These are phyloP conservation scores for Cyaniris semiargus DNA, from an alignment of 2,888 invertebrate species.

Conservation along the genomic window DNA sequence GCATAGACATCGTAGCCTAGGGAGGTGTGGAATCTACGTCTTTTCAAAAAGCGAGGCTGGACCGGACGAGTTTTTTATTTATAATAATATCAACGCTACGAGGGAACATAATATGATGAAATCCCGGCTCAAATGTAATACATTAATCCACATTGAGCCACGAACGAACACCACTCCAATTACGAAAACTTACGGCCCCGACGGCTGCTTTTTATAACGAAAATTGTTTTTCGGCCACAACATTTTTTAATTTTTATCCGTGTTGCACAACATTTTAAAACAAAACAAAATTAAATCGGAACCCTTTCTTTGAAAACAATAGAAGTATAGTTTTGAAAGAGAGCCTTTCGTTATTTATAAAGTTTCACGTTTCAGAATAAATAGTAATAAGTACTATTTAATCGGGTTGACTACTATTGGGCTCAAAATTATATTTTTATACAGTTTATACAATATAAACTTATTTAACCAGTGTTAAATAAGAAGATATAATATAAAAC, in stretches of 20 bases:
- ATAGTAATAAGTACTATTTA: background rate
- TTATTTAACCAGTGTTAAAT: no score
- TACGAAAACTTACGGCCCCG: slow-evolving; percentile 12
- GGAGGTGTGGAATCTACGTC: background rate
- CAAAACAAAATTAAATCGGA: background rate
- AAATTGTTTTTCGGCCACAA: slow-evolving; percentile 10
- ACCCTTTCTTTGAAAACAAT: background rate
- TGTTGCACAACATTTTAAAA: background rate
- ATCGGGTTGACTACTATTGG: background rate
- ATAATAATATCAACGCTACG: background rate
- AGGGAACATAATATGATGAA: background rate
- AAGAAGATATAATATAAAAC: no score
- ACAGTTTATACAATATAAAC: background rate
- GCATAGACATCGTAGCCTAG: background rate
- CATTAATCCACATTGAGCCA: slow-evolving; percentile 6
- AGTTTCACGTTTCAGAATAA: background rate
- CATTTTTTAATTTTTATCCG: background rate
- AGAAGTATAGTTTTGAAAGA: background rate
- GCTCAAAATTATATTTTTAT: background rate
- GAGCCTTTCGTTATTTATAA: background rate
- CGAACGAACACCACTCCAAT: slow-evolving; percentile 23
- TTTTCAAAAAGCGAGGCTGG: background rate
- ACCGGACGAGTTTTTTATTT: background rate
- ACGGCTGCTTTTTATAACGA: slow-evolving; percentile 17
- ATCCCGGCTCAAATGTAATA: slow-evolving; percentile 5